phyloP scores from a whole-genome alignment of 2,888 invertebrate species.

The Mechanitis mazaeus region DNA sequence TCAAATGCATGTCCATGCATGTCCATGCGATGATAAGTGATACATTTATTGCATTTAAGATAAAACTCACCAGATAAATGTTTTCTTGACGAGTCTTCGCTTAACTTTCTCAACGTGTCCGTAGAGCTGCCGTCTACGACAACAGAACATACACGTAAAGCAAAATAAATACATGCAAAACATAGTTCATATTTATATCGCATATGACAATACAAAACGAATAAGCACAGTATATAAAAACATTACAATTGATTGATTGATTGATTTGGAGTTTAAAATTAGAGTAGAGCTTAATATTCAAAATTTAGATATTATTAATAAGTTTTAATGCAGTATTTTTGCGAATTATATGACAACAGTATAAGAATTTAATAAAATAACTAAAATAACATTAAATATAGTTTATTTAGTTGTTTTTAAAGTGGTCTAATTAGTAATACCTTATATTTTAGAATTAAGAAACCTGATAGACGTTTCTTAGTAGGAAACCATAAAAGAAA shows the following conservation, averaged over 20 bases:
- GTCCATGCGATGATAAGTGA: conserved; percentile 44
- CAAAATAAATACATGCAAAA: conserved; percentile 63
- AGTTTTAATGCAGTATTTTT: no score
- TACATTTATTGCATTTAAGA: conserved; percentile 13
- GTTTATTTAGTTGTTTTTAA: no score
- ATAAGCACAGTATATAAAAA: conserved; percentile 24
- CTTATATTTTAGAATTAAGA: no score
- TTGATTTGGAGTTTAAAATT: conserved; percentile 36
- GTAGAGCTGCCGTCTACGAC: conserved; percentile 73
- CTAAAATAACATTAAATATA: no score
- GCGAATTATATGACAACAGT: no score
- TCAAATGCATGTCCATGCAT: conserved; percentile 55
- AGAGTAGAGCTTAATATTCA: conserved; percentile 34
- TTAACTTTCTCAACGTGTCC: conserved; percentile 69
- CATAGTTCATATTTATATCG: conserved; percentile 29
- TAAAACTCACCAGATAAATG: conserved; percentile 70
- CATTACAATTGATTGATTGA: conserved; percentile 31
- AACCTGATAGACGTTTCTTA: no score
- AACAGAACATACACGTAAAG: conserved; percentile 72
- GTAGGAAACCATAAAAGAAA: no score
- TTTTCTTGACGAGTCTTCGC: conserved; percentile 74
- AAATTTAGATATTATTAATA: conserved; percentile 26
- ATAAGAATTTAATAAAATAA: no score
- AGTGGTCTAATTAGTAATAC: no score
- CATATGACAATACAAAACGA: conserved; percentile 17